Evolutionary conservation across 92 coral and sea anemone species (phyloP), one percentile per base, ranked within the genome.

Genomic region (Galaxea fascicularis): DNA sequence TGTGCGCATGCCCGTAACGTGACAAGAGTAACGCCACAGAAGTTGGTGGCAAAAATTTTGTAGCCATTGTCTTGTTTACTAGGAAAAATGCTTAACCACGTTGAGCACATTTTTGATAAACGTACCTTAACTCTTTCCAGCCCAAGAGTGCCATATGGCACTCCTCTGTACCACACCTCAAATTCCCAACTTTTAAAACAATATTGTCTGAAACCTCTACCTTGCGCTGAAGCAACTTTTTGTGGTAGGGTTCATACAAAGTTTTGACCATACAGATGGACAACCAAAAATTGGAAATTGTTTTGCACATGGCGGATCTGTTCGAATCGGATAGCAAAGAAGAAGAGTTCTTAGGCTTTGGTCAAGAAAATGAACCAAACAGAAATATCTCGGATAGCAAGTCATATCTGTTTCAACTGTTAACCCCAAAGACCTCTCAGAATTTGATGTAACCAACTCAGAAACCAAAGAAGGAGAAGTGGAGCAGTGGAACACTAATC

Each of bases 161-260:
- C 74, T 63, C 74, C 58, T 47, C 60, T 54, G 84, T 47, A 79
- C 75, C 84, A 79, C 84, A 74, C 84, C 84, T 79, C 74, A 79
- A 79, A 79, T 79, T 79, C 63, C 84, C 74, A 79, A 31, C 20
- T 31, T 11, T 14, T 9, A 15, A 14, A 13, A 20, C 41, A 31
- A 8, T 14, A 35, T 18, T 68, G 49, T 68, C 5, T 68, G 12
- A 2, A 5, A 13, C n/a, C 14, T 18, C 74, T 68, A 41, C 35
- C 41, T 21, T 11, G 11, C 8, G 74, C 20, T 68, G 15, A 41
- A 35, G 25, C 10, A 14, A 35, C 54, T 51, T 44, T 46, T 65
- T 51, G 80, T 65, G 64, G 70, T 56, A 29, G 47, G 44, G 45
- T 56, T 77, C 82, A 57, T 58, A 77, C 82, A 77, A 77, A 77